Percentiles rank a stretch among this genome's conserved stretches.
Evolutionary conservation across 1,140 invertebrate species (phyloP).

Genomic region (Psilanteris sp.): DNA sequence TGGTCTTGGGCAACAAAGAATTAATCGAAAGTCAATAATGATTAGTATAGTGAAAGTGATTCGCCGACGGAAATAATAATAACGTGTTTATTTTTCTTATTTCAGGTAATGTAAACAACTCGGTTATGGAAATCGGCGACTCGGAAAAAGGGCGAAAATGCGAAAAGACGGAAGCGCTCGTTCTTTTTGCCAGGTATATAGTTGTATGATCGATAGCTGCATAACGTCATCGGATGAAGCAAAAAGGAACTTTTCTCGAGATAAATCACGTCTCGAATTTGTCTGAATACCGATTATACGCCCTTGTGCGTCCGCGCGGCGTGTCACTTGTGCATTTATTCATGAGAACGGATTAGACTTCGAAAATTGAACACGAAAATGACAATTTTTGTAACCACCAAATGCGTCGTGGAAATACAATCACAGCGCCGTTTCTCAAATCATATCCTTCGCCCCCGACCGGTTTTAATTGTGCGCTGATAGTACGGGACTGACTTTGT

Average conservation of each 20-base stretch:
- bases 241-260: constrained; percentile 44
- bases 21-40: constrained; percentile 15
- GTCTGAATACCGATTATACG: constrained; percentile 53
- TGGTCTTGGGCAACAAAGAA: background rate
- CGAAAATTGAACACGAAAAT: constrained; percentile 24
- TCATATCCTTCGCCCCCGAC: too few species aligned
- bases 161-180: constrained; percentile 35
- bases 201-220: constrained; percentile 50
- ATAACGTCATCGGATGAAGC: constrained; percentile 35
- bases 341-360: constrained; percentile 40
- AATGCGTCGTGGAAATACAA: too few species aligned
- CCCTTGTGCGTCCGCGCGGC: constrained; percentile 6
- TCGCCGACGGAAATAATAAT: constrained; percentile 10
- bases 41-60: constrained; percentile 25
- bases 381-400: constrained; percentile 30
- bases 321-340: constrained; percentile 42
- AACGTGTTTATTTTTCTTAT: constrained; percentile 36
- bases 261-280: constrained; percentile 60
- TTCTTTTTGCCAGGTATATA: constrained; percentile 48
- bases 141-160: constrained; percentile 4
- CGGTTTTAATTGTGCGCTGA: too few species aligned
- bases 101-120: constrained; percentile 50
- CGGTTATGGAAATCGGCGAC: constrained; percentile 19
- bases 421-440: too few species aligned
- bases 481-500: too few species aligned